These are phyloP conservation scores for Pollachius pollachius DNA, from an alignment of 2,113 vertebrate genomes.

Conservation along the genomic window DNA sequence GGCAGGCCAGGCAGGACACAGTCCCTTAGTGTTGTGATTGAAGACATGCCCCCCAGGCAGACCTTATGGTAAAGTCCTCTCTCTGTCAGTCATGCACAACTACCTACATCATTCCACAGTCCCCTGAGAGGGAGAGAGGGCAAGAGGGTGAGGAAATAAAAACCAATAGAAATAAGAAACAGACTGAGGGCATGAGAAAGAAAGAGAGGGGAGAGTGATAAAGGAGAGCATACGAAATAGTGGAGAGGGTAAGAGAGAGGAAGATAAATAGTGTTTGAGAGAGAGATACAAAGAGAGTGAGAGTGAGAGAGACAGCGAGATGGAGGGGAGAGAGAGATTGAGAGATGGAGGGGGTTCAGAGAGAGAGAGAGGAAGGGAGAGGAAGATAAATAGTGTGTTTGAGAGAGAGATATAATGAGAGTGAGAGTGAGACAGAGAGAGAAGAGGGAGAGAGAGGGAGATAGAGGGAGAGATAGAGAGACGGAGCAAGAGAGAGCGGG, in stretches of 20 bases:
- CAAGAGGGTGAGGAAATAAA: conserved; percentile 28
- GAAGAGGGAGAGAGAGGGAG: no score
- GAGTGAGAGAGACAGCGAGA: conserved; percentile 5
- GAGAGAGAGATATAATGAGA: no score
- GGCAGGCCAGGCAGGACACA: conserved; percentile 71
- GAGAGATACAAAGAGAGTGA: not conserved
- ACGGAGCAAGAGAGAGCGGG: conserved; percentile 12
- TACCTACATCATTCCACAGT: conserved; percentile 62
- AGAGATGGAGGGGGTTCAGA: conserved; percentile 34
- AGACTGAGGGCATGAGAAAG: not conserved
- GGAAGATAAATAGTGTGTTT: not conserved
- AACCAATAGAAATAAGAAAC: not conserved
- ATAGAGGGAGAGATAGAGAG: not conserved
- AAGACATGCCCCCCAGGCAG: conserved; percentile 70
- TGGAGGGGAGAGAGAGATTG: not conserved
- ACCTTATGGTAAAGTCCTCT: conserved; percentile 38
- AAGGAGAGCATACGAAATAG: not conserved
- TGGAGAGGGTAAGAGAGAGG: conserved; percentile 20
- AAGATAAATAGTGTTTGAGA: conserved; percentile 8
- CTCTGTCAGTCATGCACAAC: conserved; percentile 71
- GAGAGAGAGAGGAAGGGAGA: conserved; percentile 20
- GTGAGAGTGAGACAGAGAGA: not conserved
- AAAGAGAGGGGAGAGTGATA: no score
- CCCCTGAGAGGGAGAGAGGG: conserved; percentile 35
- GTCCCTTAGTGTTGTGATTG: conserved; percentile 57